A percentile compares a stretch with the other conserved stretches of the same genome.
Evolutionary conservation across 2,797 vertebrate genomes (phyloP).

Genomic region (Sarcophilus harrisii): DNA sequence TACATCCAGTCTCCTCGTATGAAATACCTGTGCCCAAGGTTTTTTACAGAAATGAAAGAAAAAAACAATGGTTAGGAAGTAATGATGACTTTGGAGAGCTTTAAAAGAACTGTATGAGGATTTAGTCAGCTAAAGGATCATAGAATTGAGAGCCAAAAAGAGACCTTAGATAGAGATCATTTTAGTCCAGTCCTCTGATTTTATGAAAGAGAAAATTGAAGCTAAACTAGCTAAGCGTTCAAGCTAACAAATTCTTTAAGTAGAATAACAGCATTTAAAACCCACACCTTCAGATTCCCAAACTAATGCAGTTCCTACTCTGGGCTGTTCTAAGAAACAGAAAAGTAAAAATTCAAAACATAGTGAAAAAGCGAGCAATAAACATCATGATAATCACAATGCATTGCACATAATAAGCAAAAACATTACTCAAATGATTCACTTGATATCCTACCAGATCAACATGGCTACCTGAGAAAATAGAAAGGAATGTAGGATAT

Average conservation of each 20-base stretch:
- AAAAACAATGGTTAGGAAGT: not conserved
- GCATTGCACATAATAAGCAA: not conserved
- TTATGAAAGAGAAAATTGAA: not conserved
- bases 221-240: not conserved
- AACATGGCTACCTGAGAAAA: not conserved
- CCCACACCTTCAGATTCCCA: not conserved
- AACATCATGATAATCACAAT: not conserved
- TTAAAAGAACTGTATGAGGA: not conserved
- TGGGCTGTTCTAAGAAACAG: not conserved
- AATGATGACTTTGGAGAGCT: not conserved
- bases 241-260: not conserved
- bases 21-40: not conserved
- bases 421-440: not conserved
- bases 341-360: not conserved
- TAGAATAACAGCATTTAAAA: not conserved
- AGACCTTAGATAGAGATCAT: not conserved
- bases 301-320: not conserved
- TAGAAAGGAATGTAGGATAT: not conserved
- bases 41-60: not conserved
- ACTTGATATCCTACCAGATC: not conserved
- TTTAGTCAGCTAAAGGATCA: not conserved
- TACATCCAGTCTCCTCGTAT: not conserved
- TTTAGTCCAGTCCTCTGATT: not conserved
- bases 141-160: not conserved
- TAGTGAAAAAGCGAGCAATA: not conserved